A percentile compares a stretch with the other conserved stretches of the same genome.
Evolutionary conservation across 2,113 vertebrate species (phyloP).

Genomic region (Proteles cristata): DNA sequence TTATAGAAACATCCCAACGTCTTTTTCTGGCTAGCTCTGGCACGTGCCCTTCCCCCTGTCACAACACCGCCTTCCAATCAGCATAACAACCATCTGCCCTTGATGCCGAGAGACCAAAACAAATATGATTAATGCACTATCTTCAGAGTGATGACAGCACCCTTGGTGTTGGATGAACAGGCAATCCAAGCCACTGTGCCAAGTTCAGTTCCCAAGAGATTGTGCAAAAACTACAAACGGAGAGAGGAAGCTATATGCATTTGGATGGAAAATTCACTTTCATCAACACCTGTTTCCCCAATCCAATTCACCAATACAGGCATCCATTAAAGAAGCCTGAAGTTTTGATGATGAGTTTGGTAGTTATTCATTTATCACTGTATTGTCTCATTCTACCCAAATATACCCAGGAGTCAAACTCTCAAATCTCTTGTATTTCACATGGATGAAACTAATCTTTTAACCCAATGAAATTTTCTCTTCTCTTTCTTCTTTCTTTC

Average conservation of each 20-base stretch:
- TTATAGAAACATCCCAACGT: neutral
- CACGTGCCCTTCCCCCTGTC: neutral
- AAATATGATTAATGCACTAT: constrained; percentile 46
- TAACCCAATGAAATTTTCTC: neutral
- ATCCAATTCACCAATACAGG: neutral
- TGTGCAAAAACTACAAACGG: neutral
- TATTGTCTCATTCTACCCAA: neutral
- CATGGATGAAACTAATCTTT: constrained; percentile 5
- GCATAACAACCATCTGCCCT: constrained; percentile 32
- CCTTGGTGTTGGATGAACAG: neutral
- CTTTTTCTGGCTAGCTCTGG: neutral
- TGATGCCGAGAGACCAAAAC: constrained; percentile 40
- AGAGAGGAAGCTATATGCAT: neutral
- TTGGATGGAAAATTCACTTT: neutral
- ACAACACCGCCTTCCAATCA: neutral
- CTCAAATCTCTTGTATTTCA: neutral
- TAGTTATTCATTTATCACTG: neutral
- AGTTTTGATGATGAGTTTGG: neutral
- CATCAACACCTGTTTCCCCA: neutral
- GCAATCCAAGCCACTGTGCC: neutral
- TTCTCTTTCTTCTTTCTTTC: no score
- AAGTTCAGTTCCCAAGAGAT: neutral
- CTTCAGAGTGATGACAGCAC: constrained; percentile 12
- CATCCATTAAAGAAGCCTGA: neutral
- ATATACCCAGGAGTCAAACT: neutral